Evolutionary conservation across 2,888 invertebrate species (phyloP).

Genomic region (Tenthredo livida): DNA sequence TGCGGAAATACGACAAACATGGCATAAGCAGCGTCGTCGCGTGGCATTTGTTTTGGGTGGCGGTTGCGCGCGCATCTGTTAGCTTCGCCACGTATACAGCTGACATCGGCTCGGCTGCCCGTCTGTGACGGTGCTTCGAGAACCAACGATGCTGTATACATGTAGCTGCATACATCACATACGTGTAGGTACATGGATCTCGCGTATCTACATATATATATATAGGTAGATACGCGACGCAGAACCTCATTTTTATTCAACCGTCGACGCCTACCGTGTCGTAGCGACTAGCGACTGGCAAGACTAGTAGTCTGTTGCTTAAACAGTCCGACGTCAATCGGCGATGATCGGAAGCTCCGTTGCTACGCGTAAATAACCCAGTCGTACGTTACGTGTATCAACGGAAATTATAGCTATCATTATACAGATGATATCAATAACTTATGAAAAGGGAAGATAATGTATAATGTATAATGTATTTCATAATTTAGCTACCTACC

Average conservation of each 20-base stretch:
- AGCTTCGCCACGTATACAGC: constrained; percentile 59
- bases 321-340: constrained; percentile 5
- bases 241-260: constrained; percentile 38
- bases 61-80: constrained; percentile 59
- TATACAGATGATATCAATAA: neutral
- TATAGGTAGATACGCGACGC: neutral
- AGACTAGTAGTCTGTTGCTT: constrained; percentile 20
- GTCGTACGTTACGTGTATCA: neutral
- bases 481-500: neutral
- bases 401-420: neutral
- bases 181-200: neutral
- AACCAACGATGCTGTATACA: constrained; percentile 12
- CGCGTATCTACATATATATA: neutral
- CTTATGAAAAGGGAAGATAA: neutral
- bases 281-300: constrained; percentile 29
- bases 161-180: neutral
- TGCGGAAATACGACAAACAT: constrained; percentile 34
- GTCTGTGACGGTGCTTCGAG: constrained; percentile 42
- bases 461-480: neutral
- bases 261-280: constrained; percentile 26
- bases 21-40: constrained; percentile 48
- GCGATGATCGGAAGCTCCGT: constrained; percentile 23
- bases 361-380: constrained; percentile 7
- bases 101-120: neutral
- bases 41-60: constrained; percentile 59